These are phyloP conservation scores for Pyrgus malvae DNA, from an alignment of 2,888 invertebrate genomes.

Conservation along the genomic window DNA sequence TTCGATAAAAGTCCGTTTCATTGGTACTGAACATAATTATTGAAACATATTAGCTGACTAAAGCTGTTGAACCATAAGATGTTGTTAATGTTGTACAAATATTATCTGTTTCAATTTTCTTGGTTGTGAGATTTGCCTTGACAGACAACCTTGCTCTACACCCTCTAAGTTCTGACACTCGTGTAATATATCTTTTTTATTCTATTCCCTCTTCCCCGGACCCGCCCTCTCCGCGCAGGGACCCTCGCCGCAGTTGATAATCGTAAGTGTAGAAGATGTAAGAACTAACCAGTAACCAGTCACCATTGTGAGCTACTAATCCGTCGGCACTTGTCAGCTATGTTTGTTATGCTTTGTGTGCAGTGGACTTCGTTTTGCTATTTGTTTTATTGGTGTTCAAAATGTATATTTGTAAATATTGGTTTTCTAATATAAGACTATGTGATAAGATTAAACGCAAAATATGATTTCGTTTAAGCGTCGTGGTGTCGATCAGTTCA, in stretches of 20 bases:
- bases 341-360: slow-evolving; percentile 2
- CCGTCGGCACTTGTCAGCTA: not conserved
- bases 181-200: slow-evolving; percentile 46
- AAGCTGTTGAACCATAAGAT: too few relatives aligned
- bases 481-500: too few relatives aligned
- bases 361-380: not conserved
- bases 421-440: too few relatives aligned
- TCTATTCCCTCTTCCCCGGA: slow-evolving; percentile 49
- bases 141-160: slow-evolving; percentile 2
- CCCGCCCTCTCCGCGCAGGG: slow-evolving; percentile 57
- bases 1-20: not conserved
- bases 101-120: too few relatives aligned
- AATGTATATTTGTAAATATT: not conserved
- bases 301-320: slow-evolving; percentile 12
- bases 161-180: slow-evolving; percentile 28
- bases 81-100: too few relatives aligned
- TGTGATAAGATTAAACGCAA: too few relatives aligned
- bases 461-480: too few relatives aligned
- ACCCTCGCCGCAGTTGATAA: slow-evolving; percentile 77
- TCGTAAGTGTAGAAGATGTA: slow-evolving; percentile 62
- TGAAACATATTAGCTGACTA: too few relatives aligned
- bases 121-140: too few relatives aligned
- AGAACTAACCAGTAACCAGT: slow-evolving; percentile 7
- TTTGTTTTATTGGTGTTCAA: not conserved
- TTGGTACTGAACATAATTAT: too few relatives aligned